phyloP scores from a whole-genome alignment of 2,797 vertebrate species.

The Muscicapa striata region DNA sequence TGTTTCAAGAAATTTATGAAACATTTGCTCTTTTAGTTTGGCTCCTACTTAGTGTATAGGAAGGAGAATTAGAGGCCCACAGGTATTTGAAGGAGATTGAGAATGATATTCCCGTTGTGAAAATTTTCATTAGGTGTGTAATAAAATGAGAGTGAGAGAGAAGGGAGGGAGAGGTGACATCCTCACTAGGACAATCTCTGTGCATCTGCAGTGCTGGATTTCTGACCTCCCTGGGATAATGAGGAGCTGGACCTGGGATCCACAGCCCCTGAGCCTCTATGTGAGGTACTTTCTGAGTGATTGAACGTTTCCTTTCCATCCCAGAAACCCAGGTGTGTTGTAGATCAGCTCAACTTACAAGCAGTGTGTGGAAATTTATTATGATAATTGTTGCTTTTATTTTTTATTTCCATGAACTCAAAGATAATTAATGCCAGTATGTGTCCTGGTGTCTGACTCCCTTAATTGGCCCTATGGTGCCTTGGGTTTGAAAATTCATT shows the following conservation, averaged over 20 bases:
- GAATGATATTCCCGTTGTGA: slow-evolving; percentile 50
- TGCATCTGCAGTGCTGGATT: not conserved
- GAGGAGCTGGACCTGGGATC: slow-evolving; percentile 2
- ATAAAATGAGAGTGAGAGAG: not conserved
- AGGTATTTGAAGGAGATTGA: slow-evolving; percentile 48
- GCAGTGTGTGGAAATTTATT: slow-evolving; percentile 81
- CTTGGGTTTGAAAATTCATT: slow-evolving; percentile 81
- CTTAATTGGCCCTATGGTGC: slow-evolving; percentile 81
- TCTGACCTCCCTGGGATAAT: not conserved
- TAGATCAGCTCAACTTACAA: slow-evolving; percentile 78
- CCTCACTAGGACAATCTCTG: not conserved
- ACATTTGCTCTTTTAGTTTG: slow-evolving; percentile 56
- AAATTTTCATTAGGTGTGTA: not conserved
- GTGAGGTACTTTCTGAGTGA: slow-evolving; percentile 57
- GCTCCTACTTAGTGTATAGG: slow-evolving; percentile 40
- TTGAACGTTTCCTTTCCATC: slow-evolving; percentile 64
- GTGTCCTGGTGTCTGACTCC: slow-evolving; percentile 83
- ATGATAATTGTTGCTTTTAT: slow-evolving; percentile 85
- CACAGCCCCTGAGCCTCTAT: slow-evolving; percentile 40
- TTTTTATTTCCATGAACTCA: slow-evolving; percentile 84
- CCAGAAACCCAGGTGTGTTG: slow-evolving; percentile 78
- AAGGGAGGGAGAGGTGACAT: not conserved
- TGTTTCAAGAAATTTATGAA: slow-evolving; percentile 27
- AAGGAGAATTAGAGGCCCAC: slow-evolving; percentile 31
- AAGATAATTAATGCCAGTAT: slow-evolving; percentile 84